Evolutionary conservation across 2,888 invertebrate genomes (phyloP).

Genomic region (Pseudolycoriella hygida): DNA sequence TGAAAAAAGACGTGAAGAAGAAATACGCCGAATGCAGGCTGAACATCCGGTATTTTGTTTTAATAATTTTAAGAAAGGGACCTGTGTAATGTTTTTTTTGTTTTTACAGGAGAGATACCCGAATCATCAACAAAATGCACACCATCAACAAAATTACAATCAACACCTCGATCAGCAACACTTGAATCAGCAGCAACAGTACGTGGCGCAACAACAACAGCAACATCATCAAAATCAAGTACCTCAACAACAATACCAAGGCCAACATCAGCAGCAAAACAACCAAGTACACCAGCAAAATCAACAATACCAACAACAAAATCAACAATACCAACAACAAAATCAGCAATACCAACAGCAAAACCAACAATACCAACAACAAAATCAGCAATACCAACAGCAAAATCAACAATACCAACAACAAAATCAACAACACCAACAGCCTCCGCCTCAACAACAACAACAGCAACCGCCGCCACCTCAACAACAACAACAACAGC

Average conservation of each 20-base stretch:
- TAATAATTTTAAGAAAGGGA: slow-evolving; percentile 12
- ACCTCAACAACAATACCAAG: slow-evolving; percentile 10
- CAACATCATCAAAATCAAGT: slow-evolving; percentile 14
- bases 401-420: slow-evolving; percentile 14
- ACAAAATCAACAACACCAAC: slow-evolving; percentile 16
- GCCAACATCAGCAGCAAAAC: slow-evolving; percentile 10
- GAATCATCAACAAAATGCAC: slow-evolving; percentile 7
- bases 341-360: slow-evolving; percentile 16
- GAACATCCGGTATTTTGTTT: slow-evolving; percentile 42
- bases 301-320: slow-evolving; percentile 14
- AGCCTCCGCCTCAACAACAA: slow-evolving; percentile 9
- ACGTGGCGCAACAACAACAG: slow-evolving; percentile 16
- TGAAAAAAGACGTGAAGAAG: slow-evolving; percentile 42
- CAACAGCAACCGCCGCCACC: slow-evolving; percentile 13
- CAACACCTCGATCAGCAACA: slow-evolving; percentile 12
- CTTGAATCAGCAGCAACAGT: slow-evolving; percentile 12
- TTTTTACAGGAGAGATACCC: slow-evolving; percentile 11
- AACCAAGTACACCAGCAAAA: slow-evolving; percentile 13
- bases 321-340: slow-evolving; percentile 13
- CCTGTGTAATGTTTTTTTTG: slow-evolving; percentile 17
- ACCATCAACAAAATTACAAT: slow-evolving; percentile 12
- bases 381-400: slow-evolving; percentile 13
- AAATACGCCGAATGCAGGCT: slow-evolving; percentile 44
- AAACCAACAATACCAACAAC: slow-evolving; percentile 13
- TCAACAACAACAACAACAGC: slow-evolving; percentile 13